Conservation (phyloP, 2,888 invertebrate genomes). For the Salticus scenicus region DNA sequence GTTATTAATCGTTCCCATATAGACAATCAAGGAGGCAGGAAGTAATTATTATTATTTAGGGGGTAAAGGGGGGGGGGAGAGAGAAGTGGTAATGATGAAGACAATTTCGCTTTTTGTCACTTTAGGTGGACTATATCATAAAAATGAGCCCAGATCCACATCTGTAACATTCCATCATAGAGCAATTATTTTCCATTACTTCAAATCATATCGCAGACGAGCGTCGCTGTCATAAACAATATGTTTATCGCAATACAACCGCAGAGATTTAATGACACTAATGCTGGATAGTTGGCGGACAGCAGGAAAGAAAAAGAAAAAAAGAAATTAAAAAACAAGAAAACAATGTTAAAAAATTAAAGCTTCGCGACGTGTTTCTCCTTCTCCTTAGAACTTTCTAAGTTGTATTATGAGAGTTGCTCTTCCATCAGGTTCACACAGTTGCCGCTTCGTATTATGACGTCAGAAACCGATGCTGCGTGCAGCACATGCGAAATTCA, state of each 20-base stretch:
- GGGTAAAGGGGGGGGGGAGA: too few species aligned
- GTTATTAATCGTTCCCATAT: too few species aligned
- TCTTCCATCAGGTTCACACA: constrained; percentile 54
- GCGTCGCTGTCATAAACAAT: constrained; percentile 41
- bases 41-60: too few species aligned
- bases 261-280: constrained; percentile 44
- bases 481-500: constrained; percentile 34
- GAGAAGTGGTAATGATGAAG: too few species aligned
- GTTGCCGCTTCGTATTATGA: constrained; percentile 48
- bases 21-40: too few species aligned
- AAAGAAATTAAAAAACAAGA: constrained; percentile 14
- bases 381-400: constrained; percentile 34
- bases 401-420: constrained; percentile 60
- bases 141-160: too few species aligned
- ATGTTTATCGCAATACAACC: constrained; percentile 30
- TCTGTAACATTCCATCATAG: too few species aligned
- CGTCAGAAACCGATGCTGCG: constrained; percentile 47
- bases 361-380: constrained; percentile 43
- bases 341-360: background rate
- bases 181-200: too few species aligned
- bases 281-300: constrained; percentile 53
- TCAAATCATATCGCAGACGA: too few species aligned
- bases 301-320: constrained; percentile 25
- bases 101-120: too few species aligned
- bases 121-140: too few species aligned